Base-by-base conservation (phyloP, 1,140 invertebrate species). In the Ceratosolen fusciceps region DNA sequence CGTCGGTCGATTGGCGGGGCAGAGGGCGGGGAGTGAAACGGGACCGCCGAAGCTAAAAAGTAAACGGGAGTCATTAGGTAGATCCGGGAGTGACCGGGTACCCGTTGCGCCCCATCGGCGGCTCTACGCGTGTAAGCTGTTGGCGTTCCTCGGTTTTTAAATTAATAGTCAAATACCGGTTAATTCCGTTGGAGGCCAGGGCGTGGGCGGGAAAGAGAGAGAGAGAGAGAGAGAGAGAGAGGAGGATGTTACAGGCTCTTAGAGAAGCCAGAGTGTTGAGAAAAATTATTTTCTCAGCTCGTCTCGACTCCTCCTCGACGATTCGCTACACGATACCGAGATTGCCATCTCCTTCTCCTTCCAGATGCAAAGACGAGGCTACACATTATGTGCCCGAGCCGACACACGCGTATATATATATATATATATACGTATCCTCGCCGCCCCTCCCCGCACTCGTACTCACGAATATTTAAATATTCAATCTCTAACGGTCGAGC, bases 21-120 rank as follows among this genome's bases (percentile, higher is more conserved):
- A 54, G 37, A 68, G 26, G 31, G 39, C 5, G 12, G 39, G 12
- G 39, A 39, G 2, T 70, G 68, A 67, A 65, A 74, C 49, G 65
- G 37, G 26, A 31, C 19, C 1, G 24, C 3, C 12, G n/a, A n/a
- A 56, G 71, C 54, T 79, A 29, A 54, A 54, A 74, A 47, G 37
- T 54, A 39, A 68, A 71, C 19, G 21, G 37, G 60, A 65, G 58
- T 14, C 58, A 60, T 60, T 37, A 70, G 54, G 16, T 31, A 29
- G 16, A 76, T 60, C 47, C 34, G 34, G n/a, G n/a, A 65, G 67
- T 10, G 71, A 70, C 31, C 31, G 52, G 56, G 71, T 34, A 37
- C 21, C 24, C n/a, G n/a, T n/a, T n/a, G 52, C n/a, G 3, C 31
- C 16, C 16, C 16, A 0, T 21, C 60, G 31, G 5, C 21, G 31